A percentile compares a stretch with the other conserved stretches of the same genome.
These are phyloP conservation scores for Exocentrus adspersus DNA, from an alignment of 2,888 invertebrate species.

Conservation along the genomic window DNA sequence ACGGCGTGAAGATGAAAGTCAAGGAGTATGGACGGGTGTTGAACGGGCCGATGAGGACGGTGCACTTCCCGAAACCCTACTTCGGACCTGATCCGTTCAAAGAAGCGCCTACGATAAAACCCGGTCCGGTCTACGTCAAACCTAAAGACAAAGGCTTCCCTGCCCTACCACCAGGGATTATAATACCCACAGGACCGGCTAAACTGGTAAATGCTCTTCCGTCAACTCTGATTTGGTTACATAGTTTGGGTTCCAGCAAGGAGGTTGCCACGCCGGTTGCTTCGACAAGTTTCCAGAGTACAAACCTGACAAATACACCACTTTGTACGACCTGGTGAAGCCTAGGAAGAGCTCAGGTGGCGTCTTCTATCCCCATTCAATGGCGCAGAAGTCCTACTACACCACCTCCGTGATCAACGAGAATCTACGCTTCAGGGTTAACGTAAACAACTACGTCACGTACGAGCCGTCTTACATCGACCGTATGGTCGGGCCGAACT, in stretches of 20 bases:
- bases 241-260: slow-evolving; percentile 42
- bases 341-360: slow-evolving; percentile 36
- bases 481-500: slow-evolving; percentile 37
- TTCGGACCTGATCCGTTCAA: slow-evolving; percentile 62
- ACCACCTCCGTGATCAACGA: slow-evolving; percentile 48
- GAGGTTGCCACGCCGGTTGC: slow-evolving; percentile 53
- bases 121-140: slow-evolving; percentile 53
- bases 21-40: slow-evolving; percentile 49
- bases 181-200: slow-evolving; percentile 57
- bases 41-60: slow-evolving; percentile 52
- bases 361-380: slow-evolving; percentile 47
- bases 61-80: slow-evolving; percentile 54
- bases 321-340: slow-evolving; percentile 40
- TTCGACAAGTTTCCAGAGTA: slow-evolving; percentile 52
- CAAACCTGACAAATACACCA: slow-evolving; percentile 45
- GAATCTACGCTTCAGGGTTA: slow-evolving; percentile 49
- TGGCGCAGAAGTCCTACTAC: slow-evolving; percentile 46
- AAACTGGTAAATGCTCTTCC: slow-evolving; percentile 59
- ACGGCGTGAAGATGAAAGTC: slow-evolving; percentile 48
- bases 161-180: slow-evolving; percentile 46
- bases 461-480: slow-evolving; percentile 49
- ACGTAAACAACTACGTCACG: slow-evolving; percentile 41
- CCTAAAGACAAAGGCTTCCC: slow-evolving; percentile 43
- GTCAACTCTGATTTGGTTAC: no score
- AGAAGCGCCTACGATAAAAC: slow-evolving; percentile 49